Evolutionary conservation across 2,888 invertebrate genomes (phyloP).

Genomic region (Agonopterix alstromeriana): DNA sequence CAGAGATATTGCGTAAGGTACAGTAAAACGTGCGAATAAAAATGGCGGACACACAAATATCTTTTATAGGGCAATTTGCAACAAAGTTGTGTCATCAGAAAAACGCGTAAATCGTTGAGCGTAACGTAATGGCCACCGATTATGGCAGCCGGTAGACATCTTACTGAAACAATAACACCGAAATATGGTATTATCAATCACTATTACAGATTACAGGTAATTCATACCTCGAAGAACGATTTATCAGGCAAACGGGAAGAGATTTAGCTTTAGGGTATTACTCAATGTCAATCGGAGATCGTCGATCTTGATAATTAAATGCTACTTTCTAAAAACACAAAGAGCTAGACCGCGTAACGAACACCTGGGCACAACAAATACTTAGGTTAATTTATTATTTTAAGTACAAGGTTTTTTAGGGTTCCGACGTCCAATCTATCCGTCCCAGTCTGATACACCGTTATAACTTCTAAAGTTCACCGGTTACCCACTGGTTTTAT

Average conservation of each 20-base stretch:
- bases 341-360: no score
- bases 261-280: not conserved
- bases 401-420: no score
- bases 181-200: constrained; percentile 52
- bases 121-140: constrained; percentile 55
- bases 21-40: constrained; percentile 28
- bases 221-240: constrained; percentile 39
- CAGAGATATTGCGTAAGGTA: not conserved
- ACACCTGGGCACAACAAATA: no score
- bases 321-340: no score
- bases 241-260: constrained; percentile 27
- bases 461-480: no score
- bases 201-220: constrained; percentile 42
- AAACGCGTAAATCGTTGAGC: constrained; percentile 54
- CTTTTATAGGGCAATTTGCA: constrained; percentile 64
- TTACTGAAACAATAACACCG: constrained; percentile 50
- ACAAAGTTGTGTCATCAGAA: constrained; percentile 62
- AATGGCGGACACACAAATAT: constrained; percentile 56
- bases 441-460: no score
- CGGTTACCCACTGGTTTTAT: no score
- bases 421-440: no score
- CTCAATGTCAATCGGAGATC: not conserved
- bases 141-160: constrained; percentile 33
- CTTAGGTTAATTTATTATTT: no score
- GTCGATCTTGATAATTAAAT: no score